phyloP scores from a whole-genome alignment of 2,113 vertebrate species.

The Telmatochromis sp. region DNA sequence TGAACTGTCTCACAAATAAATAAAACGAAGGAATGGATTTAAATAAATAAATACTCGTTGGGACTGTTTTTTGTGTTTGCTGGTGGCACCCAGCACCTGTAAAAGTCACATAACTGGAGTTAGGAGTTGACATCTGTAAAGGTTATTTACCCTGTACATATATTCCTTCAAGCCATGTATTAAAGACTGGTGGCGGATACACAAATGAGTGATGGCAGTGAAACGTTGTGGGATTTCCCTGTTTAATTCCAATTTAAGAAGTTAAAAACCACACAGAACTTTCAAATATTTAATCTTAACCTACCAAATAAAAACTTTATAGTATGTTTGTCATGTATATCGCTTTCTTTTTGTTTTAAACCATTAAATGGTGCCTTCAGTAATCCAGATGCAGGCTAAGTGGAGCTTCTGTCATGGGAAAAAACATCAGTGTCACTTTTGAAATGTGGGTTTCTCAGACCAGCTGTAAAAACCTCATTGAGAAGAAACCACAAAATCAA shows the following conservation, averaged over 20 bases:
- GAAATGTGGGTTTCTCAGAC: conserved; percentile 31
- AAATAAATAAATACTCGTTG: conserved; percentile 92
- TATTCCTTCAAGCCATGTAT: conserved; percentile 33
- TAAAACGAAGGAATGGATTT: conserved; percentile 77
- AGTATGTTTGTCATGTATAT: background rate
- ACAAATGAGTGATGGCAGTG: background rate
- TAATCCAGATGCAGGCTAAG: conserved; percentile 8
- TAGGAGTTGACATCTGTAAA: conserved; percentile 9
- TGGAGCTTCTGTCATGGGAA: background rate
- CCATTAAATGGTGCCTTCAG: background rate
- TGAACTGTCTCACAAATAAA: conserved; percentile 82
- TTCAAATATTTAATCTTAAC: background rate
- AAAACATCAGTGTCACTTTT: background rate
- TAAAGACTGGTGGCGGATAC: background rate
- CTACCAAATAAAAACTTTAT: background rate
- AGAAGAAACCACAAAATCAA: background rate
- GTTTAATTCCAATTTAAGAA: background rate
- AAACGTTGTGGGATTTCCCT: background rate
- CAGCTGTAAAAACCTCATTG: conserved; percentile 30
- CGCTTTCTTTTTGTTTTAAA: background rate
- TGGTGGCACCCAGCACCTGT: conserved; percentile 63
- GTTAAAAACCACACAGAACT: background rate
- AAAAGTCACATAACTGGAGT: conserved; percentile 6
- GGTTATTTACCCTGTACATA: conserved; percentile 30
- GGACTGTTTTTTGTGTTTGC: conserved; percentile 35